phyloP scores from a whole-genome alignment of 2,797 vertebrate species.

The Sebastes melanostomus region DNA sequence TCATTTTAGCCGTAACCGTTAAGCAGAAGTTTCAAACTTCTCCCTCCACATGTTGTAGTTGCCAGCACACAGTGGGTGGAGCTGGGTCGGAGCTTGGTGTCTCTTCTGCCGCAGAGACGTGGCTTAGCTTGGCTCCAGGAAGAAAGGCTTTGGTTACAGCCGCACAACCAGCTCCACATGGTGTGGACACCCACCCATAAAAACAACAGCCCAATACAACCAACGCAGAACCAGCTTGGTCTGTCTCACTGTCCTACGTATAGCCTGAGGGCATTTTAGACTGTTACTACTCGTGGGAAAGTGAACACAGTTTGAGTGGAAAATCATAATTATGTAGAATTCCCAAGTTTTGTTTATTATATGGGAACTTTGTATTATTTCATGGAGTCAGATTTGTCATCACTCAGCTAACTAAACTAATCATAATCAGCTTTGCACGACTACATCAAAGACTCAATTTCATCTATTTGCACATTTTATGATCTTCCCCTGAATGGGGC shows the following conservation, averaged over 20 bases:
- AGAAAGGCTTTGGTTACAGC: slow-evolving; percentile 54
- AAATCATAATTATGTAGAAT: neutral
- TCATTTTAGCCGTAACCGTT: slow-evolving; percentile 26
- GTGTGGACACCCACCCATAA: slow-evolving; percentile 40
- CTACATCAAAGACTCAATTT: slow-evolving; percentile 46
- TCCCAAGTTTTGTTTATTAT: neutral
- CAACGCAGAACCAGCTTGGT: neutral
- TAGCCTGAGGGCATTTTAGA: slow-evolving; percentile 1
- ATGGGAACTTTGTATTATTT: neutral
- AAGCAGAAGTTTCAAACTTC: slow-evolving; percentile 21
- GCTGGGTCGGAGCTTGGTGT: slow-evolving; percentile 9
- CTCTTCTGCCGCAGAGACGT: slow-evolving; percentile 33
- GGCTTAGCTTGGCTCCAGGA: slow-evolving; percentile 58
- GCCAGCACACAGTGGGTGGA: slow-evolving; percentile 49
- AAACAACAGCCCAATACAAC: slow-evolving; percentile 41
- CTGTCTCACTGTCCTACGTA: slow-evolving; percentile 19
- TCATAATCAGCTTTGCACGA: slow-evolving; percentile 26
- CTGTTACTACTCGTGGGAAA: slow-evolving; percentile 11
- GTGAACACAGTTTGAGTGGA: neutral
- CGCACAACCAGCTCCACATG: slow-evolving; percentile 56
- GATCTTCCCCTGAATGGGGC: slow-evolving; percentile 23
- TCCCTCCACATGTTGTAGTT: slow-evolving; percentile 29
- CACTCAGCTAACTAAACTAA: slow-evolving; percentile 17
- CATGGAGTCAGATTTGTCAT: neutral
- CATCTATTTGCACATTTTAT: slow-evolving; percentile 37